Base-by-base conservation (phyloP, 1,140 invertebrate genomes). In the Contarinia nasturtii region DNA sequence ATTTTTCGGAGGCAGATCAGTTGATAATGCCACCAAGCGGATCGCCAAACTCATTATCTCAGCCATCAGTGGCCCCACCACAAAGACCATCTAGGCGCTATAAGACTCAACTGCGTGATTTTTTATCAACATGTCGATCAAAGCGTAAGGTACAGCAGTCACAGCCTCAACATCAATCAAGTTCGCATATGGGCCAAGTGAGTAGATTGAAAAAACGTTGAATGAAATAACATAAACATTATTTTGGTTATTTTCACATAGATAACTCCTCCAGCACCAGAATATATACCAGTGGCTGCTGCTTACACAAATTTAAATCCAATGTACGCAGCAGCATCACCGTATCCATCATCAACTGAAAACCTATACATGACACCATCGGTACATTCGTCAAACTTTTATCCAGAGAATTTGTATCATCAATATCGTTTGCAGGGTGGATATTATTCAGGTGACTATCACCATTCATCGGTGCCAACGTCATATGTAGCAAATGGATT, bases 81-180 rank as follows among this genome's bases (percentile, higher is more conserved):
- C 80, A 83, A 40, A 64, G 86, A 57, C 79, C 85, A 1, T 85
- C 88, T 51, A 73, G 86, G 21, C 71, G 90, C 53, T 92, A 92
- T 63, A 94, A 94, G 63, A 91, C 87, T 7, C 89, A 93, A 64
- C 68, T 92, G 4, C 68, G 88, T 27, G 91, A 95, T 65, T 92
- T 93, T 60, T 68, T 94, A 7, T 90, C 87, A 5, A 91, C 86
- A 1, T 92, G 88, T 61, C 74, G 88, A 46, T 86, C 82, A 48
- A 94, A 94, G 62, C 75, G 88, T 56, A 89, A 91, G 69, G 67
- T 84, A 20, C 71, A 79, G 14, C 68, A 63, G 36, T 4, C 57
- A 61, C 61, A 11, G 67, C 63, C 1, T 65, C 64, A 18, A 62
- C 61, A 27, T 27, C 27, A 27, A 27, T 27, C 27, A 10, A 49